Percentiles rank a stretch among this genome's conserved stretches.
Evolutionary conservation across 2,888 invertebrate genomes (phyloP).

Genomic region (Arctia plantaginis): DNA sequence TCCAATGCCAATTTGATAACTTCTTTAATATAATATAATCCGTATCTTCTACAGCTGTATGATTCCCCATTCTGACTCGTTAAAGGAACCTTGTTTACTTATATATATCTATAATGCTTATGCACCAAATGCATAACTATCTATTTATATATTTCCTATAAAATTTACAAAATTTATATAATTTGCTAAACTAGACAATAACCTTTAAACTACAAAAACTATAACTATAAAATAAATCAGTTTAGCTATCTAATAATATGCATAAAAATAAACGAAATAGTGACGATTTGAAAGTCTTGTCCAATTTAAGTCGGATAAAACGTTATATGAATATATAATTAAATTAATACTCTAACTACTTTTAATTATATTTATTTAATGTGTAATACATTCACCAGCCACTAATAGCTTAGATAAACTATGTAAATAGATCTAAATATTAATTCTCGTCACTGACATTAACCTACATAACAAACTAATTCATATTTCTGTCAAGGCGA

Average conservation of each 20-base stretch:
- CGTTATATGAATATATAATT: conserved; percentile 22
- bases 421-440: conserved; percentile 38
- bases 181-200: too few relatives aligned
- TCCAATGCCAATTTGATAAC: too few relatives aligned
- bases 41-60: too few relatives aligned
- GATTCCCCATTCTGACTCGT: too few relatives aligned
- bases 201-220: too few relatives aligned
- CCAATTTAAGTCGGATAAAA: background rate
- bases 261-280: background rate
- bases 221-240: background rate
- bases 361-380: conserved; percentile 23
- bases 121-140: too few relatives aligned
- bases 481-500: conserved; percentile 45
- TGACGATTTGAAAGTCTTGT: background rate
- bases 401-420: conserved; percentile 28
- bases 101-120: too few relatives aligned
- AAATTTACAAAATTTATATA: too few relatives aligned
- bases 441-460: conserved; percentile 44
- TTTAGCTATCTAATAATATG: background rate
- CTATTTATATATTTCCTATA: too few relatives aligned
- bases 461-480: conserved; percentile 49
- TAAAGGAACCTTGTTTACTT: too few relatives aligned
- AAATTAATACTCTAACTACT: background rate
- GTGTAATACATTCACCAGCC: conserved; percentile 31
- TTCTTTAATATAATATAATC: too few relatives aligned